These are phyloP conservation scores for Sminthurides aquaticus DNA, from an alignment of 2,888 invertebrate genomes.

Conservation along the genomic window DNA sequence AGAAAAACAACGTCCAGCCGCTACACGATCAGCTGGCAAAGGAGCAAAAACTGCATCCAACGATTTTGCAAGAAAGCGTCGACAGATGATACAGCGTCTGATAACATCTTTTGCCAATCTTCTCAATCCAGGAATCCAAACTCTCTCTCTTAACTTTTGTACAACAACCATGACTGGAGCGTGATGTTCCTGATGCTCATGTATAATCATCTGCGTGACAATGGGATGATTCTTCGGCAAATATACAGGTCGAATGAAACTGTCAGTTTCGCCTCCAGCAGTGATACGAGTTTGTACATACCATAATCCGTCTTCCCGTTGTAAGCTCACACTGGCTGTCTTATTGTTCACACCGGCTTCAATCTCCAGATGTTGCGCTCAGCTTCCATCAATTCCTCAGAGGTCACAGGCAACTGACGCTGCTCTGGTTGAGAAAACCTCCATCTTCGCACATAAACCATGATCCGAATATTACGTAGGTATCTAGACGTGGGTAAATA, in stretches of 20 bases:
- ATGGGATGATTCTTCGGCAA: background rate
- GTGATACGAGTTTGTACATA: too few relatives aligned
- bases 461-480: too few relatives aligned
- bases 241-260: background rate
- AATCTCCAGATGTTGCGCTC: too few relatives aligned
- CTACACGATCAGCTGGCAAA: conserved; percentile 44
- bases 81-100: background rate
- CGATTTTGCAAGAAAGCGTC: background rate
- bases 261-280: too few relatives aligned
- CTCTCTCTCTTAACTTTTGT: background rate
- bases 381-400: too few relatives aligned
- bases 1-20: conserved; percentile 43
- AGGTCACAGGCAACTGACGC: too few relatives aligned
- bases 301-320: too few relatives aligned
- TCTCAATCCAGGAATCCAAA: background rate
- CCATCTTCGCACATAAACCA: too few relatives aligned
- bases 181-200: background rate
- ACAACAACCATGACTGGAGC: background rate
- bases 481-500: too few relatives aligned
- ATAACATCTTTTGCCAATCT: background rate
- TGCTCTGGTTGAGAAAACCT: too few relatives aligned
- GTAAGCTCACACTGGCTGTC: too few relatives aligned
- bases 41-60: conserved; percentile 5
- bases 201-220: background rate
- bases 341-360: too few relatives aligned